A percentile compares a stretch with the other conserved stretches of the same genome.
These are phyloP conservation scores for Radopholus similis DNA, from an alignment of 1,140 invertebrate genomes.

Conservation along the genomic window DNA sequence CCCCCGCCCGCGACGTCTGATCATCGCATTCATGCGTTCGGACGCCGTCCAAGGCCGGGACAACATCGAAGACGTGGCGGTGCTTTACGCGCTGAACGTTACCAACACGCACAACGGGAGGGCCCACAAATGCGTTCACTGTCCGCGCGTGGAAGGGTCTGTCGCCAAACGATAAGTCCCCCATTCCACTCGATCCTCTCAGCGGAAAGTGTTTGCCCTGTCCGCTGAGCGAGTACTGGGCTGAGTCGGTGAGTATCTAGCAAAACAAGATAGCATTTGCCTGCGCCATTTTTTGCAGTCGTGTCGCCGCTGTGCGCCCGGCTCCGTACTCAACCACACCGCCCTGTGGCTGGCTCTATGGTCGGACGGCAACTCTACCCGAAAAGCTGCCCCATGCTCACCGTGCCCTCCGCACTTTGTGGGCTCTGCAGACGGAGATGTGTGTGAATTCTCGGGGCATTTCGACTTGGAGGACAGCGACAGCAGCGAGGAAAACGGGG, in stretches of 20 bases:
- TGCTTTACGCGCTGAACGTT: constrained; percentile 66
- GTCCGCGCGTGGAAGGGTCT: constrained; percentile 61
- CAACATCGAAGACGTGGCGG: constrained; percentile 52
- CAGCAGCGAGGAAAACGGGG: constrained; percentile 5
- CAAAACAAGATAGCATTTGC: background rate
- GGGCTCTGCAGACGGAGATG: constrained; percentile 28
- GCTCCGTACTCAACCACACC: constrained; percentile 20
- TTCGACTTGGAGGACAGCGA: constrained; percentile 38
- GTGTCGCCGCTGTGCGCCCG: constrained; percentile 22
- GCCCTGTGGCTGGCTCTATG: background rate
- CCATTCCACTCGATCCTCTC: constrained; percentile 23
- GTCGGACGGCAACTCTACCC: background rate
- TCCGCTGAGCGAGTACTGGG: constrained; percentile 64
- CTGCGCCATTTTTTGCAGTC: background rate
- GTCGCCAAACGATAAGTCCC: background rate
- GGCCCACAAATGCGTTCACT: constrained; percentile 65
- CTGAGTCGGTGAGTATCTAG: constrained; percentile 23
- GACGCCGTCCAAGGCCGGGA: constrained; percentile 38
- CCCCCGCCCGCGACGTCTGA: constrained; percentile 64
- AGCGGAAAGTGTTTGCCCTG: constrained; percentile 65
- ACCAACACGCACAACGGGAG: constrained; percentile 68
- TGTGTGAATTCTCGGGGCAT: constrained; percentile 44
- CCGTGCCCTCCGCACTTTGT: constrained; percentile 35
- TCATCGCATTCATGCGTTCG: constrained; percentile 66
- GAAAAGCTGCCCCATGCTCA: constrained; percentile 21